Conservation (phyloP, 2,888 invertebrate species). For the Drosophila subsilvestris region DNA sequence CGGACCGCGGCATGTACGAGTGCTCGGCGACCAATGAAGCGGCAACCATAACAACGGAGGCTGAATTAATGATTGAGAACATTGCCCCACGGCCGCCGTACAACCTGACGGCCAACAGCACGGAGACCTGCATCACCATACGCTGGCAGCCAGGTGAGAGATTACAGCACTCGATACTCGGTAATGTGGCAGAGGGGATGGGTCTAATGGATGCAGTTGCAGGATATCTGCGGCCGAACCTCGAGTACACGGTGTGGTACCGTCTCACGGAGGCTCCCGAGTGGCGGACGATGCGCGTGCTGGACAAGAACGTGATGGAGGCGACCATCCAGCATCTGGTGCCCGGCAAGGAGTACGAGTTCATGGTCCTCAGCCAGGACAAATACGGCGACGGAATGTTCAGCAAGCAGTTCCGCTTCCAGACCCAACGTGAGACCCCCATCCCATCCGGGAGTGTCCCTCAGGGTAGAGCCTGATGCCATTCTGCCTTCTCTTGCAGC, state of each 20-base stretch:
- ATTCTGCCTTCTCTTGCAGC: slow-evolving; percentile 21
- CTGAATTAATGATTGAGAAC: slow-evolving; percentile 93
- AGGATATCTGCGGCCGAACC: slow-evolving; percentile 90
- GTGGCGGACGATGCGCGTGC: slow-evolving; percentile 93
- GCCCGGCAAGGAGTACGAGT: slow-evolving; percentile 92
- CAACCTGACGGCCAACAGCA: slow-evolving; percentile 91
- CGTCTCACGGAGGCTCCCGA: slow-evolving; percentile 89
- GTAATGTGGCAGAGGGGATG: slow-evolving; percentile 1
- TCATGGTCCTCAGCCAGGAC: slow-evolving; percentile 95
- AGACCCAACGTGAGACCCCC: slow-evolving; percentile 87
- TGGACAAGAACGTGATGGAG: slow-evolving; percentile 89
- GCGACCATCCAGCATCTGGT: slow-evolving; percentile 91
- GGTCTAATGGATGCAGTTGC: slow-evolving; percentile 20
- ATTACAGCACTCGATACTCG: slow-evolving; percentile 2
- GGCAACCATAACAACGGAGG: slow-evolving; percentile 91
- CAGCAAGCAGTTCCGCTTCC: slow-evolving; percentile 91
- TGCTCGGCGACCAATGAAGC: slow-evolving; percentile 95
- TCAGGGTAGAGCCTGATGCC: not conserved
- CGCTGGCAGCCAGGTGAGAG: slow-evolving; percentile 90
- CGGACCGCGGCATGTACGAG: slow-evolving; percentile 94
- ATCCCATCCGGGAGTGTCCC: rapidly evolving
- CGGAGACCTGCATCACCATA: slow-evolving; percentile 89
- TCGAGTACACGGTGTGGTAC: slow-evolving; percentile 95
- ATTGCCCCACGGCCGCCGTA: slow-evolving; percentile 96
- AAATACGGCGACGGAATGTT: slow-evolving; percentile 94